A percentile compares a stretch with the other conserved stretches of the same genome.
phyloP scores from a whole-genome alignment of 2,113 vertebrate genomes.

The Oxyruncus cristatus region DNA sequence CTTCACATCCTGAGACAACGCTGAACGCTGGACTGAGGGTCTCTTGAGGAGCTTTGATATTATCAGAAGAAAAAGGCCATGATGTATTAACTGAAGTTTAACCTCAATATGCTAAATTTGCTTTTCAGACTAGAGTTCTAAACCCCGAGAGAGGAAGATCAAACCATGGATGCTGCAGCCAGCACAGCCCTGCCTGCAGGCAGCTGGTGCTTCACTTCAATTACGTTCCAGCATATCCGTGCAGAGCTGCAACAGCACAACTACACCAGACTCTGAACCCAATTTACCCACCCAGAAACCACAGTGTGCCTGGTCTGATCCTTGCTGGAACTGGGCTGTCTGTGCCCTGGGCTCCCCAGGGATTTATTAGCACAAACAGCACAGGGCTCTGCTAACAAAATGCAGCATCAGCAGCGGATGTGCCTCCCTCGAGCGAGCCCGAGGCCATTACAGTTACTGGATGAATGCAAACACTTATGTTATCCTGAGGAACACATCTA shows the following conservation, averaged over 20 bases:
- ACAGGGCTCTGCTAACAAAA: not conserved
- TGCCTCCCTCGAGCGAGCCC: not conserved
- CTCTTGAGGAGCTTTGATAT: not conserved
- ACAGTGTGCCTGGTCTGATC: not conserved
- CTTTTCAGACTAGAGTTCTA: not conserved
- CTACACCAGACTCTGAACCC: not conserved
- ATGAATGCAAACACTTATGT: not conserved
- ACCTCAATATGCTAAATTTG: conserved; percentile 3
- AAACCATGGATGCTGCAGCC: not conserved
- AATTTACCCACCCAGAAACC: not conserved
- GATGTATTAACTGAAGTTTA: not conserved
- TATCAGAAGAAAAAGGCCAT: not conserved
- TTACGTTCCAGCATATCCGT: not conserved
- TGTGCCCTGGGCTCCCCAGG: not conserved
- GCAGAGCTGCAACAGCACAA: not conserved
- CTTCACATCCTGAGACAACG: not conserved
- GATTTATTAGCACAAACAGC: not conserved
- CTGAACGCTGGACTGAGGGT: not conserved
- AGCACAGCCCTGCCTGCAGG: not conserved
- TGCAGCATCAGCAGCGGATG: not conserved
- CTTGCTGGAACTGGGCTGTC: not conserved
- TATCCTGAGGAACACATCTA: not conserved
- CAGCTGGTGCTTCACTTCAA: not conserved
- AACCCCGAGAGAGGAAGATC: not conserved
- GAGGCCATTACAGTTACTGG: not conserved